phyloP scores from a whole-genome alignment of 1,140 invertebrate species.

The Conopomorpha cramerella region DNA sequence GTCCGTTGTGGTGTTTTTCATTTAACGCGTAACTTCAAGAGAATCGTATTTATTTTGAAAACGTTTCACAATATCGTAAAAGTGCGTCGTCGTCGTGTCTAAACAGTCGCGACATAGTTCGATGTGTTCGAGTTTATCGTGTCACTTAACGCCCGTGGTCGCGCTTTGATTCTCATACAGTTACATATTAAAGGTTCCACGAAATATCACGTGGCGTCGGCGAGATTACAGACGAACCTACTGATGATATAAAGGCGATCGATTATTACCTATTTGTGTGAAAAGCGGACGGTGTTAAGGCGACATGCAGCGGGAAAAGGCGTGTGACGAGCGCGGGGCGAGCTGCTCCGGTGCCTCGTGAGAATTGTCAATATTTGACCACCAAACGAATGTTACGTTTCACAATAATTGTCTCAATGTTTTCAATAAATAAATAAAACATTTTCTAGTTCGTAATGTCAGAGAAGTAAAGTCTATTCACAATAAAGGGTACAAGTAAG shows the following conservation, averaged over 20 bases:
- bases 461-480: too few species aligned
- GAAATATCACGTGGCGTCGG: conserved; percentile 34
- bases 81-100: too few species aligned
- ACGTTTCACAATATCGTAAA: too few species aligned
- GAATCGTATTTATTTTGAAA: too few species aligned
- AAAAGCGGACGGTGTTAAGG: conserved; percentile 40
- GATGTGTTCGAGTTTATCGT: conserved; percentile 17
- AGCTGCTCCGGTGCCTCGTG: conserved; percentile 35
- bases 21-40: too few species aligned
- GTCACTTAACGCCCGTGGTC: conserved; percentile 27
- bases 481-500: too few species aligned
- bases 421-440: too few species aligned
- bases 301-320: conserved; percentile 5
- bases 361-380: conserved; percentile 55
- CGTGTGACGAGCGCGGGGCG: conserved; percentile 26
- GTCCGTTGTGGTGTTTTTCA: too few species aligned
- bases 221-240: conserved; percentile 28
- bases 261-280: conserved; percentile 60
- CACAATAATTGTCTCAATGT: conserved; percentile 59
- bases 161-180: conserved; percentile 16
- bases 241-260: conserved; percentile 51
- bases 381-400: conserved; percentile 27
- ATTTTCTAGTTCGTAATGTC: too few species aligned
- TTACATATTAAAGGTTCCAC: conserved; percentile 38
- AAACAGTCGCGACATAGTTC: too few species aligned